A percentile compares a stretch with the other conserved stretches of the same genome.
phyloP scores from a whole-genome alignment of 2,888 invertebrate species.

The Zaprionus bogoriensis region DNA sequence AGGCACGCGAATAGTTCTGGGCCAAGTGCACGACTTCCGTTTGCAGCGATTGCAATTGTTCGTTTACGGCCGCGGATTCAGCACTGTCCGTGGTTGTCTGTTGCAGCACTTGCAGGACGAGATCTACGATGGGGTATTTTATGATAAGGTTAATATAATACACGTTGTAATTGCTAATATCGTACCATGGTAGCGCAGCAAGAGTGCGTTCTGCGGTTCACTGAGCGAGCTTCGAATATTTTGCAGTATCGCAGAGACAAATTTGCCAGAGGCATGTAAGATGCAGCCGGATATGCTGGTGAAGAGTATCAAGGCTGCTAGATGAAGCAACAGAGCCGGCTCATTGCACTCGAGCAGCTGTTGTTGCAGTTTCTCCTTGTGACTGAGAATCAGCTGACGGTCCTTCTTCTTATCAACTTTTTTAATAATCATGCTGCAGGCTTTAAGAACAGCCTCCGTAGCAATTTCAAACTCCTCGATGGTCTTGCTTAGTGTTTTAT shows the following conservation, averaged over 20 bases:
- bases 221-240: constrained; percentile 89
- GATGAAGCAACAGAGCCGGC: constrained; percentile 90
- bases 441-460: constrained; percentile 88
- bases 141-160: neutral
- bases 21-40: constrained; percentile 73
- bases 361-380: constrained; percentile 91
- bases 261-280: constrained; percentile 96
- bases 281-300: constrained; percentile 91
- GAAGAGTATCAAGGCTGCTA: constrained; percentile 90
- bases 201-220: constrained; percentile 86
- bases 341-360: constrained; percentile 90
- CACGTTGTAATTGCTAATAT: neutral
- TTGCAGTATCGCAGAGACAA: constrained; percentile 91
- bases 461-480: constrained; percentile 91
- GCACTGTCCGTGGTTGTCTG: constrained; percentile 84
- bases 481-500: constrained; percentile 87
- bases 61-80: constrained; percentile 84
- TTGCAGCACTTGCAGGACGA: constrained; percentile 86
- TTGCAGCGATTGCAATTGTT: constrained; percentile 76
- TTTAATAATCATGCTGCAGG: constrained; percentile 91
- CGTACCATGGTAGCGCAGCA: constrained; percentile 91
- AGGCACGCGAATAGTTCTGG: constrained; percentile 73
- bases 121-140: constrained; percentile 83
- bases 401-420: constrained; percentile 96
- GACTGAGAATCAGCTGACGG: constrained; percentile 89